A percentile compares a stretch with the other conserved stretches of the same genome.
phyloP scores from a whole-genome alignment of 2,888 invertebrate species.

The Antheraea assamensis region DNA sequence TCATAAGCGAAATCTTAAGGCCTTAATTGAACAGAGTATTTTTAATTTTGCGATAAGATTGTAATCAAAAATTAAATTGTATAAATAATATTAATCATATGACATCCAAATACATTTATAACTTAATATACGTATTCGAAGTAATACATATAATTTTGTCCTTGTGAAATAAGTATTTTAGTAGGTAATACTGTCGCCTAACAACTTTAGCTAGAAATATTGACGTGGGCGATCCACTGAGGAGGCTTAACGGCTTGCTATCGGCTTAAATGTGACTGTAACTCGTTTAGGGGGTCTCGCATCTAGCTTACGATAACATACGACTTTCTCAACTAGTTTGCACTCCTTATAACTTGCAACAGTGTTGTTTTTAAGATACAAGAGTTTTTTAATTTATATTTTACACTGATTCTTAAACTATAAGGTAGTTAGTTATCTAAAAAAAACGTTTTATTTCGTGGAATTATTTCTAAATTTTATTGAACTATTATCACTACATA shows the following conservation, averaged over 20 bases:
- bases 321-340: not conserved
- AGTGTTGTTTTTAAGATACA: not conserved
- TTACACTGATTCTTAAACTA: not conserved
- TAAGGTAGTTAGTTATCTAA: not conserved
- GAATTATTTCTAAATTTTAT: no score
- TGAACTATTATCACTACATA: no score
- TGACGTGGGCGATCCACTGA: slow-evolving; percentile 26
- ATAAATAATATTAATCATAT: no score
- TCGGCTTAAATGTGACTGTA: slow-evolving; percentile 40
- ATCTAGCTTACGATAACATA: slow-evolving; percentile 15
- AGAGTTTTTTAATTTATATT: not conserved
- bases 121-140: not conserved
- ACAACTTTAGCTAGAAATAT: slow-evolving; percentile 2
- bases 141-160: not conserved
- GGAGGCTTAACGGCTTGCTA: slow-evolving; percentile 46
- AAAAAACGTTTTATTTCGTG: not conserved
- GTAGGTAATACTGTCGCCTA: not conserved
- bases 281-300: slow-evolving; percentile 6
- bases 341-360: not conserved
- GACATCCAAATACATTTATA: no score
- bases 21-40: no score
- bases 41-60: no score
- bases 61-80: no score
- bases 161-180: not conserved
- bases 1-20: no score